Conservation (phyloP, 2,888 invertebrate species). For the Xylota sylvarum region DNA sequence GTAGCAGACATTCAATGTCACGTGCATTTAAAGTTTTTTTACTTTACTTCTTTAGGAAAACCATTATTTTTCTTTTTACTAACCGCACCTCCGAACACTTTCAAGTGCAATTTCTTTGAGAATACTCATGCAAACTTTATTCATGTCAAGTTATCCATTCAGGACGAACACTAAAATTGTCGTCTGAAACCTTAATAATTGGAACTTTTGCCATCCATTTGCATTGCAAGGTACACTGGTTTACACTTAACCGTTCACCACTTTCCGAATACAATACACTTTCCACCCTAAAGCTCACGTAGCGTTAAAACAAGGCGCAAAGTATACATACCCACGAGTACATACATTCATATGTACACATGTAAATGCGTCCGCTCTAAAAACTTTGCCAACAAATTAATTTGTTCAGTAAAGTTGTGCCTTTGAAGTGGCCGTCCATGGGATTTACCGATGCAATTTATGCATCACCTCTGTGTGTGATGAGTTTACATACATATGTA, state of each 20-base stretch:
- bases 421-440: conserved; percentile 48
- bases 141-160: conserved; percentile 33
- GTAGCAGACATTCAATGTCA: conserved; percentile 4
- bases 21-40: conserved; percentile 9
- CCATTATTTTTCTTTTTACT: conserved; percentile 10
- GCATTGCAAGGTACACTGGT: conserved; percentile 3
- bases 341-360: no score
- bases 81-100: neutral
- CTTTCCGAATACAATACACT: conserved; percentile 26
- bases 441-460: conserved; percentile 45
- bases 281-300: neutral
- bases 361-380: conserved; percentile 24
- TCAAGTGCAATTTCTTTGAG: neutral
- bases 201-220: conserved; percentile 47
- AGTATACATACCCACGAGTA: neutral
- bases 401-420: conserved; percentile 39
- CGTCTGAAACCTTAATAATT: conserved; percentile 38
- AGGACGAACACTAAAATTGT: conserved; percentile 5
- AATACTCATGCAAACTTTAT: conserved; percentile 13
- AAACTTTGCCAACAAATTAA: conserved; percentile 57
- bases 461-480: conserved; percentile 27
- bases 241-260: conserved; percentile 15
- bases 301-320: neutral
- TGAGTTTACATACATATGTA: conserved; percentile 19
- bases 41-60: neutral